phyloP scores from a whole-genome alignment of 2,797 vertebrate genomes.

The Falco rusticolus region DNA sequence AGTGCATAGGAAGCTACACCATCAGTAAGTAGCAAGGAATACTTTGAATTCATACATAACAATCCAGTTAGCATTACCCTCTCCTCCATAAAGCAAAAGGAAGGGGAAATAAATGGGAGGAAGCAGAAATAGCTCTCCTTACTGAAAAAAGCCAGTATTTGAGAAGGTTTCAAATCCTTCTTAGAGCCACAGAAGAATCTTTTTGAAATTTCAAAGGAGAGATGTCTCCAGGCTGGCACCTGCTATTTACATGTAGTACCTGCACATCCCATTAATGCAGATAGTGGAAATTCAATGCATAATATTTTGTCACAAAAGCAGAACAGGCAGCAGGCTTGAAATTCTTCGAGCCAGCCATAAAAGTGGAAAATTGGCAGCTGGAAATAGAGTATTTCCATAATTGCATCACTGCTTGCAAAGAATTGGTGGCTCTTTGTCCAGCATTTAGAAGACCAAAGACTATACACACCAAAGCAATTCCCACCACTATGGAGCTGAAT shows the following conservation, averaged over 20 bases:
- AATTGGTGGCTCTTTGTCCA: not conserved
- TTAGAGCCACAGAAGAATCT: not conserved
- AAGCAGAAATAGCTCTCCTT: not conserved
- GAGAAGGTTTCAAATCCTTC: not conserved
- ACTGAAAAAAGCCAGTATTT: not conserved
- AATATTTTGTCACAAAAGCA: conserved; percentile 38
- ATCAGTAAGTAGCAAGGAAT: not conserved
- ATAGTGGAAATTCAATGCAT: conserved; percentile 13
- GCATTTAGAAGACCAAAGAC: not conserved
- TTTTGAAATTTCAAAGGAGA: conserved; percentile 37
- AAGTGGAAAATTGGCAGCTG: conserved; percentile 13
- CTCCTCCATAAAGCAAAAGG: not conserved
- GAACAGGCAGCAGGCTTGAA: conserved; percentile 27
- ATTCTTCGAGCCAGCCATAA: not conserved
- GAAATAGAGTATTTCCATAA: conserved; percentile 9
- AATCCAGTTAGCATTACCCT: not conserved
- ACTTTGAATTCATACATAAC: not conserved
- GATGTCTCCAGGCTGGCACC: not conserved
- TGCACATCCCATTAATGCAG: not conserved
- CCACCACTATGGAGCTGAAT: not conserved
- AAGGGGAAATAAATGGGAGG: not conserved
- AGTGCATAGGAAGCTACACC: not conserved
- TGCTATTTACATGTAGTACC: not conserved
- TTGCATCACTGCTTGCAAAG: not conserved
- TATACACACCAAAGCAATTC: not conserved